A percentile compares a stretch with the other conserved stretches of the same genome.
Evolutionary conservation across 2,113 vertebrate species (phyloP).

Genomic region (Aegypius monachus): DNA sequence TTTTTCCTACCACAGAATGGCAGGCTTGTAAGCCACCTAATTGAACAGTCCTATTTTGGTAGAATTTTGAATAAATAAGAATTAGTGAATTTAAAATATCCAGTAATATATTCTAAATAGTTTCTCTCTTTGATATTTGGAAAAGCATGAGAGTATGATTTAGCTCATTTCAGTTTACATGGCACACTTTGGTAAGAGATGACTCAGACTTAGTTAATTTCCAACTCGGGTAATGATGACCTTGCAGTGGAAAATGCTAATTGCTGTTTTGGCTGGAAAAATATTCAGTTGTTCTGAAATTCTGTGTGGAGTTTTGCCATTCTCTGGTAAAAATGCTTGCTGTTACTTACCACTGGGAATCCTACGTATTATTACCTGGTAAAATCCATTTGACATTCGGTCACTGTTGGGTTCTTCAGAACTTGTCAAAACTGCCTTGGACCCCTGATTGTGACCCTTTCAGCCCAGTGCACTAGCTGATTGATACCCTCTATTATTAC

Average conservation of each 20-base stretch:
- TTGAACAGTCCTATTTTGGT: background rate
- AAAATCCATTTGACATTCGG: background rate
- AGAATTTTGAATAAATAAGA: background rate
- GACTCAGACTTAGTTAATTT: background rate
- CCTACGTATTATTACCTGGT: background rate
- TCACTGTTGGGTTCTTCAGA: background rate
- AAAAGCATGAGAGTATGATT: background rate
- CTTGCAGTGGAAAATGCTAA: background rate
- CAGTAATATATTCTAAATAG: background rate
- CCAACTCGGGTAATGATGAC: background rate
- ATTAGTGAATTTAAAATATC: background rate
- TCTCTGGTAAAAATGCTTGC: background rate
- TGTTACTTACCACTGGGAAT: background rate
- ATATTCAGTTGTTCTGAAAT: background rate
- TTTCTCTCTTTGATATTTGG: background rate
- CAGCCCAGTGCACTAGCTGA: accelerated
- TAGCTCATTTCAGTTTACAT: background rate
- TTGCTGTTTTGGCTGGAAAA: background rate
- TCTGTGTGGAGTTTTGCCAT: background rate
- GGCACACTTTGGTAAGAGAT: background rate
- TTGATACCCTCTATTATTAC: background rate
- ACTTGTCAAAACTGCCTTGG: background rate
- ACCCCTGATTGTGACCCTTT: background rate
- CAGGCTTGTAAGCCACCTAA: background rate
- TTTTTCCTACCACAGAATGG: background rate